These are phyloP conservation scores for Lathronympha strigana DNA, from an alignment of 2,888 invertebrate genomes.

Conservation along the genomic window DNA sequence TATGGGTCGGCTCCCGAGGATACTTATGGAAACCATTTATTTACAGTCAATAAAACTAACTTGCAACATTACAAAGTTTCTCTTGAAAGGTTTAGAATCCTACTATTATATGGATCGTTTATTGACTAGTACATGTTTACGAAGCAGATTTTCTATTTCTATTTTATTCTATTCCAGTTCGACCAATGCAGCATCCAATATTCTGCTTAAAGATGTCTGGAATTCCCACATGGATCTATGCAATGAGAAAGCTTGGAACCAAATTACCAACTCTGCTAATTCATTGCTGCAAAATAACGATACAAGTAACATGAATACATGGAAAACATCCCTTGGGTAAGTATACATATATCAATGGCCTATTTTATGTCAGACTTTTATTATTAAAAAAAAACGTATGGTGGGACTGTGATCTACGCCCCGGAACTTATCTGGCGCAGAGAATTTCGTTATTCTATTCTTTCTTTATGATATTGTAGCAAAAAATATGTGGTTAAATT, in stretches of 20 bases:
- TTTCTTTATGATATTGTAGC: too few species aligned
- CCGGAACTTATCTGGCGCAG: too few species aligned
- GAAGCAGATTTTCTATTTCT: neutral
- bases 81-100: slow-evolving; percentile 52
- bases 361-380: neutral
- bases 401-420: too few species aligned
- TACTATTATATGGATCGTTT: slow-evolving; percentile 10
- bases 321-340: slow-evolving; percentile 66
- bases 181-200: slow-evolving; percentile 61
- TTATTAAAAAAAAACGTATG: too few species aligned
- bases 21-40: slow-evolving; percentile 48
- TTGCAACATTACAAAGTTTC: slow-evolving; percentile 58
- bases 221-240: slow-evolving; percentile 52
- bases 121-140: neutral
- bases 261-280: slow-evolving; percentile 54
- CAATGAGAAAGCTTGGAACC: slow-evolving; percentile 49
- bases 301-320: slow-evolving; percentile 53
- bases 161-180: slow-evolving; percentile 52
- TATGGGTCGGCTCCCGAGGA: slow-evolving; percentile 50
- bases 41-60: slow-evolving; percentile 50
- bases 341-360: neutral
- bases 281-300: slow-evolving; percentile 52
- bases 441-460: too few species aligned
- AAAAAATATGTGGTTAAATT: too few species aligned
- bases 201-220: slow-evolving; percentile 60